A percentile compares a stretch with the other conserved stretches of the same genome.
These are phyloP conservation scores for Myotis davidii DNA, from an alignment of 2,113 vertebrate species.

Conservation along the genomic window DNA sequence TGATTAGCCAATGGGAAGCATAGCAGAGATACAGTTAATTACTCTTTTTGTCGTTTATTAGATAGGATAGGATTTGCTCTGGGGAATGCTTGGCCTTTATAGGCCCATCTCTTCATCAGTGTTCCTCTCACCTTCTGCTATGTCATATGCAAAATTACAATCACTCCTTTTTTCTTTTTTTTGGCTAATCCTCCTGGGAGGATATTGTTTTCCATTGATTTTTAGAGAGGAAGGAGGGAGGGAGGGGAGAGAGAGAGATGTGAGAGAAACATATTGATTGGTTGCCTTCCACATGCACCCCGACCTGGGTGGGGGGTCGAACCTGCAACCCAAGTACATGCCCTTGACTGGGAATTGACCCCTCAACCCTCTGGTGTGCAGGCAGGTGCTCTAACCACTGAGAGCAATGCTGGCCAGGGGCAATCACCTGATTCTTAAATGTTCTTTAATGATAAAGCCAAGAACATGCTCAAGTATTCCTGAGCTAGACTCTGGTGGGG, in stretches of 20 bases:
- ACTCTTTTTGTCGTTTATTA: too few species aligned
- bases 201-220: background rate
- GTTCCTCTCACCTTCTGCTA: slow-evolving; percentile 45
- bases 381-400: background rate
- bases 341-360: background rate
- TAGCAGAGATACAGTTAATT: too few species aligned
- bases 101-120: background rate
- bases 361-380: background rate
- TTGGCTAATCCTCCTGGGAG: background rate
- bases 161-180: background rate
- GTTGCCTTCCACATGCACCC: background rate
- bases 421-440: slow-evolving; percentile 8
- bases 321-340: background rate
- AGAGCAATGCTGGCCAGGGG: background rate
- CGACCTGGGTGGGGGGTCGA: too few species aligned
- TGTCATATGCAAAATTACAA: slow-evolving; percentile 49
- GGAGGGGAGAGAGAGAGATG: background rate
- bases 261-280: background rate
- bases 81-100: background rate
- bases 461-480: background rate
- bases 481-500: background rate
- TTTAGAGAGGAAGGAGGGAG: background rate
- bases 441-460: slow-evolving; percentile 48
- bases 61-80: background rate
- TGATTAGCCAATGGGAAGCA: too few species aligned